Conservation (phyloP, 2,113 vertebrate genomes). For the Thunnus thynnus region DNA sequence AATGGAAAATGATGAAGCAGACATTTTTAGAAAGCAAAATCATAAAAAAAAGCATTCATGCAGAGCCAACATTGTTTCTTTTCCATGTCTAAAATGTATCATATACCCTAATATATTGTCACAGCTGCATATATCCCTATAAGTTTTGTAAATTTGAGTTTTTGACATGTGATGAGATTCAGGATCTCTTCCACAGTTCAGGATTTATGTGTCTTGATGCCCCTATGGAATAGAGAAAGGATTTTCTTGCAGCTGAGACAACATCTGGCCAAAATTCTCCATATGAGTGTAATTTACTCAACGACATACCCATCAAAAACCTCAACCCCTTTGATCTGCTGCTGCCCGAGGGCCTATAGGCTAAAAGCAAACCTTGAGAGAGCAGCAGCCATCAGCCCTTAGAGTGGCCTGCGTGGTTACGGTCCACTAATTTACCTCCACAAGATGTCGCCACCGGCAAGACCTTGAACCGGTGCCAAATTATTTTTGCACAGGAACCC, state of each 20-base stretch:
- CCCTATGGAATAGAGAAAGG: too few relatives aligned
- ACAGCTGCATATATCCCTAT: not conserved
- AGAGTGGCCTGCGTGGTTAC: conserved; percentile 6
- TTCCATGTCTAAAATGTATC: too few relatives aligned
- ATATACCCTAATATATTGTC: too few relatives aligned
- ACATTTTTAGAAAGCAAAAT: not conserved
- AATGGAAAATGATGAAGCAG: not conserved
- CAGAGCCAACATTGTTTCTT: too few relatives aligned
- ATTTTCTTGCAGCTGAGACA: conserved; percentile 37
- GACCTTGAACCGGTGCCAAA: conserved; percentile 47
- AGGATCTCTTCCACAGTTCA: not conserved
- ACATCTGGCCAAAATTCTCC: conserved; percentile 43
- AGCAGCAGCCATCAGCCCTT: conserved; percentile 4
- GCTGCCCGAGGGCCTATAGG: conserved; percentile 14
- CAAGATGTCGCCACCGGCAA: conserved; percentile 77
- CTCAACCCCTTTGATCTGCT: conserved; percentile 14
- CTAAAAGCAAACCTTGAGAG: not conserved
- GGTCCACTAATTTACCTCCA: conserved; percentile 58
- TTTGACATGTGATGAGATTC: conserved; percentile 1
- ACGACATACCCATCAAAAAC: conserved; percentile 10
- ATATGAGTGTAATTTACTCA: conserved; percentile 46
- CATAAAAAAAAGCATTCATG: not conserved
- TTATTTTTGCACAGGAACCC: not conserved
- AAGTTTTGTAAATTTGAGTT: not conserved
- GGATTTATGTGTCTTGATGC: not conserved